A percentile compares a stretch with the other conserved stretches of the same genome.
These are phyloP conservation scores for Drosophila bifasciata DNA, from an alignment of 1,140 invertebrate genomes.

Conservation along the genomic window DNA sequence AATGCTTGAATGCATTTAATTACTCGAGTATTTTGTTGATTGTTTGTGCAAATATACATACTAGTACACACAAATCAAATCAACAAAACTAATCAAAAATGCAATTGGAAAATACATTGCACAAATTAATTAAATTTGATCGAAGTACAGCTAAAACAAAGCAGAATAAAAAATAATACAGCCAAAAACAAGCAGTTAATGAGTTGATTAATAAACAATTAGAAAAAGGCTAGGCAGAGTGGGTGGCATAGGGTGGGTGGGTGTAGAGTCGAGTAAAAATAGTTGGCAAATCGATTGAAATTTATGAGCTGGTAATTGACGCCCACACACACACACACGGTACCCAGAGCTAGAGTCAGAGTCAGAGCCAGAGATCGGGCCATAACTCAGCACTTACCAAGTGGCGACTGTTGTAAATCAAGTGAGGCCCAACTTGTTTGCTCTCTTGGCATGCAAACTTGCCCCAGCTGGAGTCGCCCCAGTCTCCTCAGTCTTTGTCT, in stretches of 20 bases:
- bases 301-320: slow-evolving; percentile 63
- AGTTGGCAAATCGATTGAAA: slow-evolving; percentile 52
- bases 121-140: slow-evolving; percentile 76
- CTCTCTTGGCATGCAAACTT: slow-evolving; percentile 54
- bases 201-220: slow-evolving; percentile 73
- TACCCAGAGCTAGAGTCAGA: slow-evolving; percentile 1
- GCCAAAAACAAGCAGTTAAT: slow-evolving; percentile 54
- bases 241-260: neutral
- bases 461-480: slow-evolving; percentile 33
- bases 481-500: no score
- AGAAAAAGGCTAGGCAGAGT: slow-evolving; percentile 10
- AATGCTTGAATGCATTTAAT: slow-evolving; percentile 82
- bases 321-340: slow-evolving; percentile 43
- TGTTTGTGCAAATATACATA: slow-evolving; percentile 59
- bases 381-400: slow-evolving; percentile 43
- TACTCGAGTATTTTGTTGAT: slow-evolving; percentile 64
- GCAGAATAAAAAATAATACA: slow-evolving; percentile 40
- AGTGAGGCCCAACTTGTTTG: slow-evolving; percentile 56
- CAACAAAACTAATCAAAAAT: slow-evolving; percentile 75
- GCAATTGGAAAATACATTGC: slow-evolving; percentile 58
- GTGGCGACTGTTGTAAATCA: slow-evolving; percentile 64
- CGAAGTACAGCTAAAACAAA: slow-evolving; percentile 36
- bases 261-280: slow-evolving; percentile 5
- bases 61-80: slow-evolving; percentile 48
- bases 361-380: slow-evolving; percentile 10